Evolutionary conservation across 1,140 invertebrate species (phyloP).

Genomic region (Saccostrea echinata): DNA sequence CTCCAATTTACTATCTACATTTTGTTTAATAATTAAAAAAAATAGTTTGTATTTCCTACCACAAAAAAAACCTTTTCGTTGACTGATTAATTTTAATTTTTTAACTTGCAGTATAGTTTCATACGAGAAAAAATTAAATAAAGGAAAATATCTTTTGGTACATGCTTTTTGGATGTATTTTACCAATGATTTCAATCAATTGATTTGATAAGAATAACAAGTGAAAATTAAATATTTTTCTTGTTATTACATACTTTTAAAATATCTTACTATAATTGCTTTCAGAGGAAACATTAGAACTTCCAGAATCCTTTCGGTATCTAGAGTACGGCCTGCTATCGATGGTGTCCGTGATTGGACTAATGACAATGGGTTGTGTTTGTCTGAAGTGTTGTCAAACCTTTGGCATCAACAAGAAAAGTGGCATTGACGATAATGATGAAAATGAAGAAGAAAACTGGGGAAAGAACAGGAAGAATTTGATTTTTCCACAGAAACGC

Average conservation of each 20-base stretch:
- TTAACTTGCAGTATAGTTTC: too few relatives aligned
- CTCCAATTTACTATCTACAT: too few relatives aligned
- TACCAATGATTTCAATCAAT: not conserved
- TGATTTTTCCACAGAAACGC: not conserved
- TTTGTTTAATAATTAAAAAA: too few relatives aligned
- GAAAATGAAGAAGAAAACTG: not conserved
- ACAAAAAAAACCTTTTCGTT: too few relatives aligned
- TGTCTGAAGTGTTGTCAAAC: constrained; percentile 2
- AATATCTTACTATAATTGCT: not conserved
- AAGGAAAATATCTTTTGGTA: too few relatives aligned
- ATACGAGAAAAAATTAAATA: too few relatives aligned
- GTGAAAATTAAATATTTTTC: not conserved
- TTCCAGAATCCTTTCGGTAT: not conserved
- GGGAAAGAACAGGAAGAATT: not conserved
- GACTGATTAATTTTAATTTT: too few relatives aligned
- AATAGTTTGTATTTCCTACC: too few relatives aligned
- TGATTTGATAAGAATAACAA: not conserved
- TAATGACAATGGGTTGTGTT: not conserved
- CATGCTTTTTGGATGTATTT: not conserved
- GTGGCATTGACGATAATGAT: not conserved
- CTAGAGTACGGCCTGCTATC: not conserved
- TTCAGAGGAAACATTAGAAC: not conserved
- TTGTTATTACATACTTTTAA: not conserved
- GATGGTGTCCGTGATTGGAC: not conserved
- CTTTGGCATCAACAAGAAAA: not conserved